phyloP scores from a whole-genome alignment of 2,113 vertebrate species.

The Athene noctua region DNA sequence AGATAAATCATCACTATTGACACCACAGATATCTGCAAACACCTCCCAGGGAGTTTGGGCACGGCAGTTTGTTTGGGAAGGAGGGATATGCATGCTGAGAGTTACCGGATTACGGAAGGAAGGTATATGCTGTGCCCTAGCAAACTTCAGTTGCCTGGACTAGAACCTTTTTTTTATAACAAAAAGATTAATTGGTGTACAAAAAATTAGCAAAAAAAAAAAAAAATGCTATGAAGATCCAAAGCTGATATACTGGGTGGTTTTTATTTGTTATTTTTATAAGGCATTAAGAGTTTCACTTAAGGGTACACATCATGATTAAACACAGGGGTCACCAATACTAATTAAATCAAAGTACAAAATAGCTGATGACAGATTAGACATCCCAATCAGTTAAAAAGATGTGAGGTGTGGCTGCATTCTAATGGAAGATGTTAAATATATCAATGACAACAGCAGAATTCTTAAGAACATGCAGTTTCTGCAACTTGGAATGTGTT shows the following conservation, averaged over 20 bases:
- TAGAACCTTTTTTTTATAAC: background rate
- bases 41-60: background rate
- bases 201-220: background rate
- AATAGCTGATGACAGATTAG: constrained; percentile 56
- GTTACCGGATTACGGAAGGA: background rate
- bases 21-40: background rate
- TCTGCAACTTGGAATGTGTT: constrained; percentile 31
- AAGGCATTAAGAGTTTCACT: background rate
- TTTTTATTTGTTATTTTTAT: background rate
- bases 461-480: constrained; percentile 33
- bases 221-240: background rate
- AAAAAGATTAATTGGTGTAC: background rate
- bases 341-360: constrained; percentile 64
- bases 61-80: background rate
- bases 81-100: background rate
- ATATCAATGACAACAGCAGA: constrained; percentile 29
- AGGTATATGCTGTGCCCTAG: background rate
- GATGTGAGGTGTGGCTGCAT: constrained; percentile 51
- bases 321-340: constrained; percentile 39
- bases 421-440: constrained; percentile 53
- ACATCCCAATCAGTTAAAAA: constrained; percentile 48
- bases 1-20: background rate
- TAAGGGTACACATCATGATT: constrained; percentile 19
- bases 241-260: background rate
- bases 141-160: background rate